Base-by-base conservation (phyloP, 2,888 invertebrate species). In the Amitus sp. region DNA sequence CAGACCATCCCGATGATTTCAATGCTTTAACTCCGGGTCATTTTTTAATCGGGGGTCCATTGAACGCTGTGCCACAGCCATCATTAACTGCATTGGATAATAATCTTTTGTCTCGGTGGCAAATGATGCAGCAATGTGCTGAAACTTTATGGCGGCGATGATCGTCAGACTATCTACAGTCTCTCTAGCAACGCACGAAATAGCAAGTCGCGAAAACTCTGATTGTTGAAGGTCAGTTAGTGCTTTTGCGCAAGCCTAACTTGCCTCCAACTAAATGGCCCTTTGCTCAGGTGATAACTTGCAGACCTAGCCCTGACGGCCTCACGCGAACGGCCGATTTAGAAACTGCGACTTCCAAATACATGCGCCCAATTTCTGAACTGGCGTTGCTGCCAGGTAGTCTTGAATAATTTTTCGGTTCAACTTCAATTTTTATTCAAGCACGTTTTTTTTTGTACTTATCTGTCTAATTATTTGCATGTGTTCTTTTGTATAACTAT, bases 11-110 rank as follows among this genome's bases (percentile, higher is more conserved):
- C 6, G 49, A 63, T 20, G 47, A 63, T 27, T 45, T 61, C 7
- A 13, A 18, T 13, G 37, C 54, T 6, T 53, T 72, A 3, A 67
- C 68, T 7, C 72, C 71, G 2, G 65, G 66, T 6, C 67, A 73
- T 53, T 73, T 73, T 42, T 45, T 72, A n/a, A 62, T 71, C 20
- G 69, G 71, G 6, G 51, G 52, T 18, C 39, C 68, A 10, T 10
- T 68, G 9, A 33, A 12, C 9, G 43, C 51, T 0, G 10, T 42
- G 7, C 51, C 51, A 0, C 28, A 28, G 33, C 5, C 1, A 2
- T 30, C 23, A 1, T 15, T 51, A 2, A 9, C 43, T 4, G 43
- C 42, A 12, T 4, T 43, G 0, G 12, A 28, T 18, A 23, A 27
- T 10, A 17, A 9, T 34, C 43, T 42, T 12, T 13, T 49, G 4